Evolutionary conservation across 2,888 invertebrate genomes (phyloP), one percentile per base, ranked within the genome.

Genomic region (Pseudanteris insignis): DNA sequence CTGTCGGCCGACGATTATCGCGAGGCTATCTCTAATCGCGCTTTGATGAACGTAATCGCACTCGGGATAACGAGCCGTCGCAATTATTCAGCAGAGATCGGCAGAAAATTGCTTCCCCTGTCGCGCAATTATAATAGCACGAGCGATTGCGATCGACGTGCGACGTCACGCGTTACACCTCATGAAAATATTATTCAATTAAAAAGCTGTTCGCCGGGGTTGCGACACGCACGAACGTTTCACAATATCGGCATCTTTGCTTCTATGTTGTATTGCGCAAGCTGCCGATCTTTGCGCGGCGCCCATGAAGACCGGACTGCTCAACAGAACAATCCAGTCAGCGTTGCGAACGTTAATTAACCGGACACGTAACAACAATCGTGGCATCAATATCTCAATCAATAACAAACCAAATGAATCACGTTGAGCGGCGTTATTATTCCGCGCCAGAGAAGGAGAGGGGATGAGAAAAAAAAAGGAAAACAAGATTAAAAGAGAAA

Each of bases 381-480:
- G 47, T 51, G 41, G 51, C 55, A 51, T 57, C 62, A 53, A 50
- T 55, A 61, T 51, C 51, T 51, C 50, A 55, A 55, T 61, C 55
- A 55, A 57, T 57, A 53, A 53, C 57, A 38, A 46, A 62, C 57
- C 26, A 53, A 62, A 37, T 61, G 55, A 50, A 61, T 61, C 46
- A 46, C 41, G 46, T 36, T n/a, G n/a, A 61, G 48, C 41, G 32
- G 7, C 25, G 28, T 37, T 44, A 47, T 47, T 47, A 28, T 34
- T 51, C 28, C 33, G n/a, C 15, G 40, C n/a, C n/a, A 33, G 21
- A 28, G 12, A 18, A 6, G 4, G 18, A 3, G 4, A 6, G 18
- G 18, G 18, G 18, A 18, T n/a, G n/a, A 21, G 21, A 21, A 7
- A 21, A 21, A 21, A 21, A 21, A 21, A 21, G 28, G n/a, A 15